Evolutionary conservation across 2,113 vertebrate species (phyloP), one percentile per base, ranked within the genome.

Genomic region (Zosterops hypoxanthus): DNA sequence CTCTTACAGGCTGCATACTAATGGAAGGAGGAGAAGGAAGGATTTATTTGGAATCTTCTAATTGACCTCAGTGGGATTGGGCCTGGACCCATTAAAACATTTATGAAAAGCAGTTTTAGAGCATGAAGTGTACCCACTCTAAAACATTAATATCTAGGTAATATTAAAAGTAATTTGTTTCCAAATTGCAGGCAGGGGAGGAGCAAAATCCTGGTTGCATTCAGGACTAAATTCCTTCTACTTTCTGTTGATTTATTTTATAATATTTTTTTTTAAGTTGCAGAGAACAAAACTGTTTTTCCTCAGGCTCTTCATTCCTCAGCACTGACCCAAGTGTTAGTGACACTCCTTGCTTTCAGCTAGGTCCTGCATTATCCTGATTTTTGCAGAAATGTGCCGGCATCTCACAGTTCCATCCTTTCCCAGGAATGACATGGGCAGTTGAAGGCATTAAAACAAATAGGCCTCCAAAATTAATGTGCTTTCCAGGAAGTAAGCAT

Each of bases 131-230:
- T 72, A 90, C 61, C 79, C 89, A 79, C 65, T 93, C 91, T 96
- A 93, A 97, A 97, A 95, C 42, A 94, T 90, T 90, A 75, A 96
- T 91, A n/a, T 93, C 80, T 81, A 94, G 92, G 46, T 86, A 69
- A 86, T 90, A 94, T 96, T 96, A 94, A 97, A 96, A 97, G 65
- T 39, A 92, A 97, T 97, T 87, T 97, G 44, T 95, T 97, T 90
- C 77, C 96, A 97, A 97, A 94, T 90, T 92, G 41, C 44, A 75
- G 44, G 12, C 52, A 83, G 19, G 31, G 59, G 65, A 83, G 20
- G 14, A 81, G 36, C n/a, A 39, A 69, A 26, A 94, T 23, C n/a
- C 70, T 2, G 1, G 21, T 24, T 86, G 56, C 13, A 34, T 86
- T 78, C 86, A 36, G 49, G 33, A 34, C 72, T 89, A 72, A 94